Evolutionary conservation across 2,888 invertebrate genomes (phyloP).

Genomic region (Tubiluchus corallicola): DNA sequence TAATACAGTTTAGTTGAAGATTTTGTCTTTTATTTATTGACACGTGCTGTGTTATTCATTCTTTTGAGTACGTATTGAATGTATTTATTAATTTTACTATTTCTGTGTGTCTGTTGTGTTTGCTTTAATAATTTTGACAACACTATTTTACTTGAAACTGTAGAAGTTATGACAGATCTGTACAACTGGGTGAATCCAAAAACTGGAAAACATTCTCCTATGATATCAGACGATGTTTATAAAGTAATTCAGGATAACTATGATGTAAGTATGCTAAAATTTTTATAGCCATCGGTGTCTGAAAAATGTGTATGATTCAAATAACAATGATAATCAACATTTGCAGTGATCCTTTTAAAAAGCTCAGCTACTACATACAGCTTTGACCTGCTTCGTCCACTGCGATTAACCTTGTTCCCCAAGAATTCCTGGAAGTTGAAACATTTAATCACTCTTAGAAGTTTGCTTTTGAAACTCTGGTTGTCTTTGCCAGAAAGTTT

Average conservation of each 20-base stretch:
- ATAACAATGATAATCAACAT: no score
- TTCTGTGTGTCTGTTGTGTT: slow-evolving; percentile 20
- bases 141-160: slow-evolving; percentile 13
- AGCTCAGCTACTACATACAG: no score
- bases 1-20: not conserved
- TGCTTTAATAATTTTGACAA: not conserved
- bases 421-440: no score
- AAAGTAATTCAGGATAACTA: slow-evolving; percentile 64
- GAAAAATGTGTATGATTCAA: no score
- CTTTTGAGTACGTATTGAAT: not conserved
- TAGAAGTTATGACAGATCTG: slow-evolving; percentile 76
- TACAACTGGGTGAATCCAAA: slow-evolving; percentile 51
- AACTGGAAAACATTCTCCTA: slow-evolving; percentile 50
- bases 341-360: no score
- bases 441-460: no score
- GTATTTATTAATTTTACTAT: slow-evolving; percentile 15
- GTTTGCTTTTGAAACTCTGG: no score
- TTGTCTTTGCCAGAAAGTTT: no score
- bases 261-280: slow-evolving; percentile 37
- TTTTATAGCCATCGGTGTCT: no score
- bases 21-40: not conserved
- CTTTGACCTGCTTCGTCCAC: no score
- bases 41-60: slow-evolving; percentile 1
- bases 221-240: slow-evolving; percentile 67
- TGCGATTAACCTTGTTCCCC: no score